Evolutionary conservation across 2,113 vertebrate genomes (phyloP), one percentile per base, ranked within the genome.

Genomic region (Ceyx margarethae): DNA sequence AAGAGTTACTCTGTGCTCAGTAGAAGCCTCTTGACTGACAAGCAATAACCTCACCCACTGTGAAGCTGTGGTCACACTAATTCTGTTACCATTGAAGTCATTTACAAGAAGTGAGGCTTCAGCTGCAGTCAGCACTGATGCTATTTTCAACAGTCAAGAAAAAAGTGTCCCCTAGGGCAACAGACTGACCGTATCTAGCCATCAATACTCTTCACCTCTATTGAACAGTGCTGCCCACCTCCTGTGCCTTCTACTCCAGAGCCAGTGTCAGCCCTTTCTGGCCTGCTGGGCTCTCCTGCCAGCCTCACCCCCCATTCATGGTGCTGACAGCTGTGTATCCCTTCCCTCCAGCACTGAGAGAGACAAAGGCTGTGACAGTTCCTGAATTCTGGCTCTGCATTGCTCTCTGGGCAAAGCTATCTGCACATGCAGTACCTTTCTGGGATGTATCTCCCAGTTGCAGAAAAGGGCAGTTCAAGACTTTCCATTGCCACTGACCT

Each of bases 81-180:
- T 96, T 92, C 96, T 95, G 96, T 93, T 96, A 96, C 83, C 79
- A 95, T 40, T 94, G 96, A 92, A 94, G 93, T 95, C 97, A 97
- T 97, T 98, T 98, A 98, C 98, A 98, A 98, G 98, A 98, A 99
- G 95, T 94, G 87, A 92, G 93, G 66, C 74, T 92, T 61, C 72
- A 96, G 95, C 92, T 95, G 94, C 97, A 86, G 95, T 91, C 92
- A 96, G 90, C 87, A 73, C 87, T 67, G 90, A 87, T 84, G 82
- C 90, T 95, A 91, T 96, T 96, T 94, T 96, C 90, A 92, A 94
- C 72, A 87, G 84, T 25, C 54, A 87, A 89, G 82, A 72, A 93
- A 89, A 84, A 94, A 80, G 65, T 23, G 76, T 93, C 89, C 95
- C 83, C 72, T 56, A 85, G 93, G 93, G 91, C 87, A 89, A 54